These are phyloP conservation scores for Siniperca obscura DNA, from an alignment of 2,797 vertebrate species.

Conservation along the genomic window DNA sequence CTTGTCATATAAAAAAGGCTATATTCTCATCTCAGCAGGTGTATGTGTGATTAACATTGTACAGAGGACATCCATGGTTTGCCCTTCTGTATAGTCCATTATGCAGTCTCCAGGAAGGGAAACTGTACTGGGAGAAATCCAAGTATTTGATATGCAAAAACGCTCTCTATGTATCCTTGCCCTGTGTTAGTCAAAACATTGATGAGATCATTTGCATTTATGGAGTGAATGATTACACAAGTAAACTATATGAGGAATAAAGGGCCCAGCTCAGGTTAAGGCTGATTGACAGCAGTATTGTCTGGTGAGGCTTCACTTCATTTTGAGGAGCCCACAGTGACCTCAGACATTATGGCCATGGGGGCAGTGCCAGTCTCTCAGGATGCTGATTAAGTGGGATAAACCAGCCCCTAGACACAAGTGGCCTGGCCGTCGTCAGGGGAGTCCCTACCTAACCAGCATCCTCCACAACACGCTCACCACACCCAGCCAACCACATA, in stretches of 20 bases:
- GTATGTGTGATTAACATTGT: constrained; percentile 42
- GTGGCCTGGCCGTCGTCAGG: constrained; percentile 74
- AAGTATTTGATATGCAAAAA: constrained; percentile 62
- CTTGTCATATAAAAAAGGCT: constrained; percentile 1
- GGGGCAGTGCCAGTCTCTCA: constrained; percentile 83
- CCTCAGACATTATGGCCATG: constrained; percentile 78
- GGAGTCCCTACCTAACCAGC: constrained; percentile 62
- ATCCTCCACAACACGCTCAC: constrained; percentile 43
- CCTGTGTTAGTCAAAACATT: constrained; percentile 74
- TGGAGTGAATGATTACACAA: constrained; percentile 83
- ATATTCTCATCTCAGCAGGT: constrained; percentile 25
- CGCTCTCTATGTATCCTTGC: constrained; percentile 53
- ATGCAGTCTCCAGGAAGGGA: constrained; percentile 25
- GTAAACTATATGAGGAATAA: constrained; percentile 82
- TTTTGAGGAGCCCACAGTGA: constrained; percentile 77
- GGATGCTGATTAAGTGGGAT: constrained; percentile 86
- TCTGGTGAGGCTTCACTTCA: constrained; percentile 78
- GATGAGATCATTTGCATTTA: constrained; percentile 83
- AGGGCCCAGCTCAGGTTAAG: constrained; percentile 81
- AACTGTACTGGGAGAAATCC: constrained; percentile 55
- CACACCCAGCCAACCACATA: constrained; percentile 20
- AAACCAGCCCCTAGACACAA: constrained; percentile 80
- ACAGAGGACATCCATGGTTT: constrained; percentile 29
- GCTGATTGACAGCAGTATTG: constrained; percentile 83
- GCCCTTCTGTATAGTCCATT: constrained; percentile 25